These are phyloP conservation scores for Sardinella longiceps DNA, from an alignment of 2,797 vertebrate genomes.

Conservation along the genomic window DNA sequence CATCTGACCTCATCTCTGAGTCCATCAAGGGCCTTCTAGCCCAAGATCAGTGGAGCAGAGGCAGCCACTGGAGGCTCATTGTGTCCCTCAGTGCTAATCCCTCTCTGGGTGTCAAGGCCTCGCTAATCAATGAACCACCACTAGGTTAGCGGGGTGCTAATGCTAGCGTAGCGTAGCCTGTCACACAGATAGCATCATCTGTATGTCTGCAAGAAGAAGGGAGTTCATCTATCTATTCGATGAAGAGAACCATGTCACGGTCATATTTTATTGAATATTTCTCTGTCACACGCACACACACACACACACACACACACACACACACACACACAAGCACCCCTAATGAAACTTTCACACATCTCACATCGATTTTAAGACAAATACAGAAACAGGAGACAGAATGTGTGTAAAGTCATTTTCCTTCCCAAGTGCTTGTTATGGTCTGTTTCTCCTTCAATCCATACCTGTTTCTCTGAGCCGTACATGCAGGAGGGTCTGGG, in stretches of 20 bases:
- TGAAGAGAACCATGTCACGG: background rate
- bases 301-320: background rate
- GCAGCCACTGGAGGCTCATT: background rate
- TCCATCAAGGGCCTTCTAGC: background rate
- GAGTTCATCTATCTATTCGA: background rate
- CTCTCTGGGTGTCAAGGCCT: background rate
- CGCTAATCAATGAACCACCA: background rate
- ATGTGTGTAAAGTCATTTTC: background rate
- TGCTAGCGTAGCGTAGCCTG: background rate
- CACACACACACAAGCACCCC: background rate
- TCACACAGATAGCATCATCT: background rate
- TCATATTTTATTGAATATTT: background rate
- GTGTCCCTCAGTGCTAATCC: slow-evolving; percentile 14
- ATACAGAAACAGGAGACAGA: background rate
- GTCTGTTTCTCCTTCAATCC: background rate
- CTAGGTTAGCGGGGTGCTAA: background rate
- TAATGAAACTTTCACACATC: background rate
- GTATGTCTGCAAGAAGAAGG: background rate
- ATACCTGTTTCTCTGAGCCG: background rate
- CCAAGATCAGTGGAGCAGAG: background rate
- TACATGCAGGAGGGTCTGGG: background rate
- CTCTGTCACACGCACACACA: background rate
- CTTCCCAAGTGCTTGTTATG: background rate
- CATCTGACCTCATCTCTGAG: background rate
- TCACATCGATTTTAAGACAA: background rate